Conservation (phyloP, 1,140 invertebrate species). For the Vollenhovia emeryi region DNA sequence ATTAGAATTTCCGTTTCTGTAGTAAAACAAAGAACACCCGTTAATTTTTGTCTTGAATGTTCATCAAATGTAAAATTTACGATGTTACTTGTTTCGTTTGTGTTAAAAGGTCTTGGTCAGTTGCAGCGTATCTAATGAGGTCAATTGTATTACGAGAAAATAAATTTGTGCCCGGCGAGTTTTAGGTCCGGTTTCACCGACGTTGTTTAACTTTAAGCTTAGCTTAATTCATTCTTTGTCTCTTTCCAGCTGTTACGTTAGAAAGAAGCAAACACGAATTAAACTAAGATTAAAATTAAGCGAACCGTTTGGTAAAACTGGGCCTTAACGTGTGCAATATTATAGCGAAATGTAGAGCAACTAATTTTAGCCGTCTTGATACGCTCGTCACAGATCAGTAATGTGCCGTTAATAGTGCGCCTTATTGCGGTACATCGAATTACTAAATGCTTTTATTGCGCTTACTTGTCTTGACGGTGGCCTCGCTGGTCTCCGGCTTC, state of each 20-base stretch:
- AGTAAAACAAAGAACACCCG: neutral
- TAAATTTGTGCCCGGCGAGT: neutral
- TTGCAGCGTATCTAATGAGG: neutral
- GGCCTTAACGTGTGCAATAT: neutral
- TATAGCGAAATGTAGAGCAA: neutral
- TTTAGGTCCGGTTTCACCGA: too few relatives aligned
- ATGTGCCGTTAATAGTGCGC: neutral
- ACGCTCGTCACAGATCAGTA: neutral
- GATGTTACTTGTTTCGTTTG: neutral
- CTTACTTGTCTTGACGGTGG: conserved; percentile 14
- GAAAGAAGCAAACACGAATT: too few relatives aligned
- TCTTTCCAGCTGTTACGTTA: too few relatives aligned
- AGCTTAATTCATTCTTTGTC: too few relatives aligned
- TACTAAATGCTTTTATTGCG: conserved; percentile 31
- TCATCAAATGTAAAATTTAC: neutral
- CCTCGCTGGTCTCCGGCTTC: neutral
- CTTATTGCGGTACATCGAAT: conserved; percentile 10
- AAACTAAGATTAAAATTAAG: too few relatives aligned
- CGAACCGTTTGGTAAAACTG: too few relatives aligned
- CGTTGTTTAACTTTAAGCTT: too few relatives aligned
- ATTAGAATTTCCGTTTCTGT: neutral
- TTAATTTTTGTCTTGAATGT: neutral
- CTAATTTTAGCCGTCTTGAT: neutral
- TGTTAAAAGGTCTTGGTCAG: neutral
- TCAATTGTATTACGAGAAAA: neutral